phyloP scores from a whole-genome alignment of 2,888 invertebrate genomes.

The Nephrotoma appendiculata region DNA sequence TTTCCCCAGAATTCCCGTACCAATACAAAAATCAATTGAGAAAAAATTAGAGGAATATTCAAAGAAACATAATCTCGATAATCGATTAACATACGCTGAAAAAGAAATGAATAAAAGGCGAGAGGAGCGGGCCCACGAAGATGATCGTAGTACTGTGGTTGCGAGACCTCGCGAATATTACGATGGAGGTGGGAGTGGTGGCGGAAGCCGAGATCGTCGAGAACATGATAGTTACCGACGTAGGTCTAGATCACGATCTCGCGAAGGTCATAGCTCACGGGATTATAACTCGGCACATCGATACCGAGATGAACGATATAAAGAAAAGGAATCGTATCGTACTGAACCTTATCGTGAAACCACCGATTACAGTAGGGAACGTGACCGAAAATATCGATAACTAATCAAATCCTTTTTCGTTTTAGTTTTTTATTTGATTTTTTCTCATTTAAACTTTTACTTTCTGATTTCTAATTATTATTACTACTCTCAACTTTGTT shows the following conservation, averaged over 20 bases:
- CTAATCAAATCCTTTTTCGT: background rate
- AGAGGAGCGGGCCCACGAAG: background rate
- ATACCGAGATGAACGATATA: background rate
- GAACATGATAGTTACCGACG: background rate
- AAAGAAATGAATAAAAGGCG: constrained; percentile 1
- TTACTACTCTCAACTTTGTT: background rate
- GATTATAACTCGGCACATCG: background rate
- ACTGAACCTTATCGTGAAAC: background rate
- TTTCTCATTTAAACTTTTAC: background rate
- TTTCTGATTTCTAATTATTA: background rate
- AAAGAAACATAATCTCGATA: constrained; percentile 28
- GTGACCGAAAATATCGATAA: constrained; percentile 1
- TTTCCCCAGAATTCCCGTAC: constrained; percentile 97
- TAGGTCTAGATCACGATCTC: background rate
- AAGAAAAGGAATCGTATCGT: background rate
- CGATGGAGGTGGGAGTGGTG: background rate
- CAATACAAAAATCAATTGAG: constrained; percentile 87
- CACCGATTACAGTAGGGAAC: background rate
- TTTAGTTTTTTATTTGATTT: background rate
- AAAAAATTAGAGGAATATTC: constrained; percentile 52
- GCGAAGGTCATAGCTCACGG: background rate
- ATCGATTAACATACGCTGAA: constrained; percentile 1
- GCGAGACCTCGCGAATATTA: background rate
- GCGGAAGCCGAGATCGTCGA: background rate
- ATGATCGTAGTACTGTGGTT: background rate